Conservation (phyloP, 1,140 invertebrate genomes). For the Cydia pomonella region DNA sequence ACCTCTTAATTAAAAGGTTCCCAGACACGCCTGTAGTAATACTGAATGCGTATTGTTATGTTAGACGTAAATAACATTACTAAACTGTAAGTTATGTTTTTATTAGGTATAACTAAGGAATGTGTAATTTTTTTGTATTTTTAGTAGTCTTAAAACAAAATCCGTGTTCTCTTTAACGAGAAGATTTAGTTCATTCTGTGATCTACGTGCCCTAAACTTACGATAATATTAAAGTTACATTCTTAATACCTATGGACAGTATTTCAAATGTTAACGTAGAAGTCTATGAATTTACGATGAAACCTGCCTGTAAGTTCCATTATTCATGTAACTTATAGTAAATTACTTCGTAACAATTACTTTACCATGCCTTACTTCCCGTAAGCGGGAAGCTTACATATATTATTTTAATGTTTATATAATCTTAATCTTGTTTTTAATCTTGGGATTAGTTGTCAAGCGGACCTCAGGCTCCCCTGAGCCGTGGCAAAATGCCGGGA, state of each 20-base stretch:
- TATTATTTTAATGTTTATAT: background rate
- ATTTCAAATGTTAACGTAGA: background rate
- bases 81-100: background rate
- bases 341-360: constrained; percentile 2
- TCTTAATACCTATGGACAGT: no score
- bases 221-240: no score
- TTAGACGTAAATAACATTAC: background rate
- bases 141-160: background rate
- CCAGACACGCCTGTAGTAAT: constrained; percentile 47
- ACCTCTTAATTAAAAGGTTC: constrained; percentile 52
- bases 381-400: background rate
- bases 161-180: no score
- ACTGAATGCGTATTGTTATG: constrained; percentile 32
- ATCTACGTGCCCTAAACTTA: no score
- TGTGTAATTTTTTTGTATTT: background rate
- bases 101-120: background rate
- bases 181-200: no score
- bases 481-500: no score
- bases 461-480: no score
- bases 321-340: constrained; percentile 5
- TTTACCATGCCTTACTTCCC: background rate
- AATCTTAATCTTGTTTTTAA: no score
- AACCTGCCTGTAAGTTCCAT: background rate
- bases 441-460: no score
- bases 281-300: background rate